Percentiles rank a stretch among this genome's conserved stretches.
phyloP scores from a whole-genome alignment of 2,797 vertebrate species.

The Vireo griseus region DNA sequence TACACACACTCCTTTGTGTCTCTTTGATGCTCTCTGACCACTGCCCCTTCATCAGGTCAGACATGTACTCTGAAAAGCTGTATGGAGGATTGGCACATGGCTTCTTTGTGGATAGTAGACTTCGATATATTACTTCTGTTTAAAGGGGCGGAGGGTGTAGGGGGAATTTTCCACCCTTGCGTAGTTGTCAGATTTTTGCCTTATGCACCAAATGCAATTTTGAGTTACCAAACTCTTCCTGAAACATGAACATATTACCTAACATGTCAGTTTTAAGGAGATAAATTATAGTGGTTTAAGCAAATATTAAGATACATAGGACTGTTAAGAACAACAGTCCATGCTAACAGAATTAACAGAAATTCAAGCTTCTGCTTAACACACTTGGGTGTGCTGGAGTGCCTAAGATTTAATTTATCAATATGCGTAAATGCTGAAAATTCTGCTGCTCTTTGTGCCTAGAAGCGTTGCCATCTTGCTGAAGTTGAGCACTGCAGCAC shows the following conservation, averaged over 20 bases:
- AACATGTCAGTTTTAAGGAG: neutral
- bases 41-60: neutral
- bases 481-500: neutral
- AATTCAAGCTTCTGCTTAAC: neutral
- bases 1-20: neutral
- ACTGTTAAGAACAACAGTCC: neutral
- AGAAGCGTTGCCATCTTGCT: neutral
- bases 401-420: conserved; percentile 4
- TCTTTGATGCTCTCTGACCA: neutral
- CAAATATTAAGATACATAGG: neutral
- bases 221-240: neutral
- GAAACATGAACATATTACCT: neutral
- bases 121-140: neutral
- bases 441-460: neutral
- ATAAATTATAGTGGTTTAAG: neutral
- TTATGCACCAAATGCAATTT: neutral
- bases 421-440: neutral
- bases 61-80: neutral
- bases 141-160: fast-evolving
- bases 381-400: neutral
- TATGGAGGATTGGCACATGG: neutral
- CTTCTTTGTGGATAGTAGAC: neutral
- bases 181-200: neutral
- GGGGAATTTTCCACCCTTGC: neutral
- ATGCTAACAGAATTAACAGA: neutral